A percentile compares a stretch with the other conserved stretches of the same genome.
phyloP scores from a whole-genome alignment of 1,140 invertebrate species.

The Pseudachorutes palmiensis region DNA sequence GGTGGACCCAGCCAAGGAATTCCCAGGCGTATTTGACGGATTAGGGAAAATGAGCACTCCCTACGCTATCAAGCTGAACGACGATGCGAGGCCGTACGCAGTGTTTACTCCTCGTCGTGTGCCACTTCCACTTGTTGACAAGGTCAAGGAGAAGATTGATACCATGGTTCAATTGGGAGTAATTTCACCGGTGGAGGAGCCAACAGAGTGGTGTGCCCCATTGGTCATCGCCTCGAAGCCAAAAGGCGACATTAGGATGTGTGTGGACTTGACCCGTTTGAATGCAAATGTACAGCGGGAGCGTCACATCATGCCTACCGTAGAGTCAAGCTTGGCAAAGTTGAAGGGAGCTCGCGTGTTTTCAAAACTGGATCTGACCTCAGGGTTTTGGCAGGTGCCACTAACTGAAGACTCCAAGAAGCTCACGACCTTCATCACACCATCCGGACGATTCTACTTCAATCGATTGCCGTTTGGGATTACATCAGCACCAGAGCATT shows the following conservation, averaged over 20 bases:
- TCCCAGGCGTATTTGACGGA: slow-evolving; percentile 17
- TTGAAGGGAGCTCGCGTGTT: slow-evolving; percentile 34
- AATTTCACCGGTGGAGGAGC: slow-evolving; percentile 40
- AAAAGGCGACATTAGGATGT: slow-evolving; percentile 19
- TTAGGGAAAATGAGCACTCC: slow-evolving; percentile 1
- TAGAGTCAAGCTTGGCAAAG: slow-evolving; percentile 22
- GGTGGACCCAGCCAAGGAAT: slow-evolving; percentile 18
- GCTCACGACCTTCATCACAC: slow-evolving; percentile 40
- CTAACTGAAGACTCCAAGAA: neutral
- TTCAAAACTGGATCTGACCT: slow-evolving; percentile 41
- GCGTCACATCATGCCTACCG: slow-evolving; percentile 16
- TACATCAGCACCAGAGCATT: slow-evolving; percentile 45
- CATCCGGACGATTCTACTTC: slow-evolving; percentile 43
- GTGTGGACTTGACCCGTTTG: slow-evolving; percentile 26
- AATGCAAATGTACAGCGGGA: slow-evolving; percentile 17
- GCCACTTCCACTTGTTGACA: slow-evolving; percentile 18
- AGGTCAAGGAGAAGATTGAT: slow-evolving; percentile 32
- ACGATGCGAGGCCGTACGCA: slow-evolving; percentile 19
- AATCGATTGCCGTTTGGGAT: slow-evolving; percentile 45
- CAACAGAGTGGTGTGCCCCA: slow-evolving; percentile 36
- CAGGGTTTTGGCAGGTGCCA: slow-evolving; percentile 25
- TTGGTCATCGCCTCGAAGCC: slow-evolving; percentile 10
- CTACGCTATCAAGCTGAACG: slow-evolving; percentile 16
- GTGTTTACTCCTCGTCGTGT: slow-evolving; percentile 19
- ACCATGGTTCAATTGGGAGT: slow-evolving; percentile 34